Conservation (phyloP, 2,888 invertebrate species). For the Elegia similella region DNA sequence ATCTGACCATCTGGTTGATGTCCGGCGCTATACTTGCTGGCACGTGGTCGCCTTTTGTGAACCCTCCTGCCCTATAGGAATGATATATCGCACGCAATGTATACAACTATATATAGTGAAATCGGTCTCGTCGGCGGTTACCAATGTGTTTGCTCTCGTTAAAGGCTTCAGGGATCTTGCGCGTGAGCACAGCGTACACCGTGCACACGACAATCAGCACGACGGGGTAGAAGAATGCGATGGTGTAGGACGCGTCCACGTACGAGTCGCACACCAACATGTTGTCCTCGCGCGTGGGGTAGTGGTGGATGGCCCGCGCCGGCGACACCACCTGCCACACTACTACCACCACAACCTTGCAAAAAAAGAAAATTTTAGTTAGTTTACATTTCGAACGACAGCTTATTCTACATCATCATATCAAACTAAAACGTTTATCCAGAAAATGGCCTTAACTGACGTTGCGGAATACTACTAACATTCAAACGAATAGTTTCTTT, state of each 20-base stretch:
- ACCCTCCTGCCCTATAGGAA: too few species aligned
- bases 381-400: background rate
- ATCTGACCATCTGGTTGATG: too few species aligned
- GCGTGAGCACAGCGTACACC: constrained; percentile 95
- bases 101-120: too few species aligned
- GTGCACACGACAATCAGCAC: constrained; percentile 95
- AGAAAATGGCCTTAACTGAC: too few species aligned
- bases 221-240: constrained; percentile 96
- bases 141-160: constrained; percentile 99
- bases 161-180: constrained; percentile 99
- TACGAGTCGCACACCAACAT: constrained; percentile 95
- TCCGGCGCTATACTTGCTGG: too few species aligned
- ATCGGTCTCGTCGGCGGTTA: constrained; percentile 42
- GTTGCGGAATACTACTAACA: too few species aligned
- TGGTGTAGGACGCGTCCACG: constrained; percentile 96
- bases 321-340: constrained; percentile 96
- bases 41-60: too few species aligned
- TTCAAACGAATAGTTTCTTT: too few species aligned
- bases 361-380: background rate
- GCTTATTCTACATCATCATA: too few species aligned
- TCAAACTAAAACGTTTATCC: too few species aligned
- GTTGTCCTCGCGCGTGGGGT: constrained; percentile 95
- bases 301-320: constrained; percentile 93
- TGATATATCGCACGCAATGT: too few species aligned
- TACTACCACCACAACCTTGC: constrained; percentile 92